phyloP scores from a whole-genome alignment of 2,888 invertebrate species.

The Pandemis corylana region DNA sequence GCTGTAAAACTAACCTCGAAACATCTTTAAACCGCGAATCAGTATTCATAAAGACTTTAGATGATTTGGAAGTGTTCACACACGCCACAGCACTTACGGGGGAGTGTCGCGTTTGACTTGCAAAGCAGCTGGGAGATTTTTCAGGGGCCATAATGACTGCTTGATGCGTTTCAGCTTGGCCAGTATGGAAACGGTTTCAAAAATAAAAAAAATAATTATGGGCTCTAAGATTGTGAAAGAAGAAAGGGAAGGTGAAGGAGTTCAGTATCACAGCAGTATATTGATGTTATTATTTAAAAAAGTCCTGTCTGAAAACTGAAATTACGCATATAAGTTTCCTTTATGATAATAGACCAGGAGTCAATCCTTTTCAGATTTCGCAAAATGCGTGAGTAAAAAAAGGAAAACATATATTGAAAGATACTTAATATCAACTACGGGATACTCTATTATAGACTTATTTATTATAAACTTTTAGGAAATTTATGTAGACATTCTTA shows the following conservation, averaged over 20 bases:
- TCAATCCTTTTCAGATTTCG: too few relatives aligned
- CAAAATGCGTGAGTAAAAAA: too few relatives aligned
- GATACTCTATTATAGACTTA: not conserved
- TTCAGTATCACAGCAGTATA: not conserved
- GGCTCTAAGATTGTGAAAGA: too few relatives aligned
- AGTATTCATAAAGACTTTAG: constrained; percentile 42
- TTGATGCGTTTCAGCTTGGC: constrained; percentile 68
- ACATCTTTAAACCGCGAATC: constrained; percentile 24
- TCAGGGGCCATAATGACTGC: constrained; percentile 82
- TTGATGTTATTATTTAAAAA: too few relatives aligned
- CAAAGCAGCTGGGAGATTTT: constrained; percentile 82
- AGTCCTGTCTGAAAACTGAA: too few relatives aligned
- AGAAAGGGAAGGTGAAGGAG: not conserved
- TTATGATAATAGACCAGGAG: too few relatives aligned
- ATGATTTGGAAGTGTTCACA: constrained; percentile 42
- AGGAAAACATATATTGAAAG: not conserved
- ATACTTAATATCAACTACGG: not conserved
- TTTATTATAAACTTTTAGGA: not conserved
- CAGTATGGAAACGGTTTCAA: constrained; percentile 56
- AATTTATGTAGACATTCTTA: constrained; percentile 45
- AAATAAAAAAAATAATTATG: not conserved
- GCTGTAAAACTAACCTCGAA: not conserved
- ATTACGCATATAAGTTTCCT: too few relatives aligned
- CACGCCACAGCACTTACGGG: constrained; percentile 45
- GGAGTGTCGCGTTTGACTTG: constrained; percentile 80